Base-by-base conservation (phyloP, 1,140 invertebrate genomes). In the Chrysomallon squamiferum region DNA sequence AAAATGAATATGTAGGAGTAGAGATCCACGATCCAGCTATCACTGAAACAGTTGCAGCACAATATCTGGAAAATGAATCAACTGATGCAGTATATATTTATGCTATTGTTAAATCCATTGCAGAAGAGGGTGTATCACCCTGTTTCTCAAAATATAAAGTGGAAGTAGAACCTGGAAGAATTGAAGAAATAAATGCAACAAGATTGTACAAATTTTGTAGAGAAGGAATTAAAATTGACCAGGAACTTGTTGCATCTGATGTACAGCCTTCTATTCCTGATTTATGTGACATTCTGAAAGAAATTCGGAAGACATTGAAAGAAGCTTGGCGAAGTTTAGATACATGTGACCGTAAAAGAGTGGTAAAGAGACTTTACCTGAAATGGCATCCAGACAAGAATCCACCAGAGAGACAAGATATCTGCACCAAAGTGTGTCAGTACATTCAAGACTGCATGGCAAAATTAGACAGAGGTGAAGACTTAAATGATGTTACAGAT, bases 361-460 rank as follows among this genome's bases (percentile, higher is more conserved):
- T 79, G 20, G 67, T 80, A 9, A 79, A 79, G 64, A 58, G 79
- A 29, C 29, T 82, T 1, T 58, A 81, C 13, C 65, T 77, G 22
- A 72, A 78, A 61, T 82, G 78, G 78, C 80, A 84, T 70, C 82
- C 82, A 57, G 82, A 84, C 61, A 82, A 79, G 70, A 84, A 84
- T 68, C 6, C 5, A 5, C 49, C 49, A 30, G 77, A 65, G 2
- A 65, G 75, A 49, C 69, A 78, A 71, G 43, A 73, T 9, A 56
- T 76, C 25, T 67, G 72, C 20, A 76, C 68, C 3, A 63, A 72
- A 50, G 65, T 81, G 11, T 79, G 72, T 30, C 72, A 81, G 25
- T 68, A 65, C 45, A 77, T 77, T 20, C 63, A 68, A 33, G 47
- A 30, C 27, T 27, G 62, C 6, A 57, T 77, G 18, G 20, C 52